phyloP scores from a whole-genome alignment of 53 echinoderm and acorn worm species.

The Crossaster papposus region DNA sequence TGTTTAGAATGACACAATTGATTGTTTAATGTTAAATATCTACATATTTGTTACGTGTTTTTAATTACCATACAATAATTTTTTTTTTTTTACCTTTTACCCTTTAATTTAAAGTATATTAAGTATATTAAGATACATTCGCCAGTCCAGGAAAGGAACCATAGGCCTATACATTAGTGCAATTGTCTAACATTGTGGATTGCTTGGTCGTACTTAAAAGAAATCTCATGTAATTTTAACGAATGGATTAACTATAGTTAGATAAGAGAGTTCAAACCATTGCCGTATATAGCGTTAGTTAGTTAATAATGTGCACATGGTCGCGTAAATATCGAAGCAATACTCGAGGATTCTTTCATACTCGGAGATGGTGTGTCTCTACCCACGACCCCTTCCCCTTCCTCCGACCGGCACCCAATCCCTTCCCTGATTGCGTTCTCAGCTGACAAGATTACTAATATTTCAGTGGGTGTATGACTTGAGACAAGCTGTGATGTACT shows the following conservation, averaged over 20 bases:
- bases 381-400: no score
- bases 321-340: constrained; percentile 22
- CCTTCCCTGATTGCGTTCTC: not conserved
- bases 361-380: not conserved
- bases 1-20: no score
- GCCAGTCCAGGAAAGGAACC: no score
- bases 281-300: not conserved
- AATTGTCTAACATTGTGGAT: no score
- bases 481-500: not conserved
- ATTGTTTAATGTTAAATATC: no score
- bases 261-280: not conserved
- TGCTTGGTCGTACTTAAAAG: not conserved
- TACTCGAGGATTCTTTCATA: constrained; percentile 4
- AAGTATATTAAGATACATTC: no score
- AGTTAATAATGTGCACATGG: not conserved
- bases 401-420: no score
- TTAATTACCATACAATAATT: no score
- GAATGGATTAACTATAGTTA: not conserved
- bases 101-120: no score
- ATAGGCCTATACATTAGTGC: no score
- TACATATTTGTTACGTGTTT: no score
- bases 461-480: not conserved
- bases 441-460: not conserved
- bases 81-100: no score
- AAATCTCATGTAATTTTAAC: not conserved